Evolutionary conservation across 2,797 vertebrate genomes (phyloP), one percentile per base, ranked within the genome.

Genomic region (Labroides dimidiatus): DNA sequence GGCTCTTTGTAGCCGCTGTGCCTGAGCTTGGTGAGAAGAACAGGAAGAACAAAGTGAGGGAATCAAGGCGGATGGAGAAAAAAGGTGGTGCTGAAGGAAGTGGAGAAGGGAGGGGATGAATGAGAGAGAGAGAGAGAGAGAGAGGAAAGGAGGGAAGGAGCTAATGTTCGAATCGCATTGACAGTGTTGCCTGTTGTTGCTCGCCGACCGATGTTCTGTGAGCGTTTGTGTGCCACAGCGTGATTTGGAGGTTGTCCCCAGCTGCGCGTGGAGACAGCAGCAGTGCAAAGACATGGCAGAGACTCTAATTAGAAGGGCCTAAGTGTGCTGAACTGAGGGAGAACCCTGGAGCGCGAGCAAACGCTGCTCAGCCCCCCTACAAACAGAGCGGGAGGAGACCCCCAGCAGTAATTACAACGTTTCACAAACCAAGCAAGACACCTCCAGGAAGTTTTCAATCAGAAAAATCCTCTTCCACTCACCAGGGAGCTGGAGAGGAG

Each of bases 341-440:
- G 91, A 92, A 92, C 88, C 90, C 90, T 71, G 89, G 89, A 87
- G 91, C 59, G 87, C 60, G 45, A 72, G 87, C 88, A 84, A 91
- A 87, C 57, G 82, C 80, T 85, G 81, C 85, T 78, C 84, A 78
- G 81, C 89, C 82, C 85, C 89, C 86, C 84, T 78, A 86, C 88
- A 91, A 90, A 91, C 78, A 86, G 85, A 89, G 77, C 79, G 74
- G 89, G 89, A 90, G 89, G 84, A 92, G 89, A 91, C 82, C 87
- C 92, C 91, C 89, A 89, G 87, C 92, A 89, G 87, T 93, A 94
- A 94, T 94, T 94, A 93, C 90, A 93, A 93, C 91, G 80, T 94
- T 94, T 93, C 92, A 93, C 92, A 92, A 93, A 87, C 85, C 91
- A 91, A 91, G 87, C 89, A 92, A 93, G 92, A 93, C 89, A 92